Evolutionary conservation across 2,888 invertebrate species (phyloP).

Genomic region (Dynastes maya): DNA sequence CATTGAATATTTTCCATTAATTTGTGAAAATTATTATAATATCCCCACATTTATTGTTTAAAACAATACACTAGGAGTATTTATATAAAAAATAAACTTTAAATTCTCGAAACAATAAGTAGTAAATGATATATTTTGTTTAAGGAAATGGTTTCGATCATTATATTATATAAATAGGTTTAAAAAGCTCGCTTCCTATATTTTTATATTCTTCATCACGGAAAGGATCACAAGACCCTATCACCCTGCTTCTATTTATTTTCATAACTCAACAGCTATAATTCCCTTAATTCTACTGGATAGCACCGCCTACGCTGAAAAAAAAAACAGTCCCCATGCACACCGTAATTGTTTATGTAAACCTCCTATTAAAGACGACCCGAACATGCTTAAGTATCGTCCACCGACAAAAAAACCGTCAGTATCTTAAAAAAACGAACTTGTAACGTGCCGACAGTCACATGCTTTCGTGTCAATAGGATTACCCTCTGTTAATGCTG

Average conservation of each 20-base stretch:
- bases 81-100: too few relatives aligned
- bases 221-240: not conserved
- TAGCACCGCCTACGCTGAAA: constrained; percentile 52
- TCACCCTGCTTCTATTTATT: constrained; percentile 54
- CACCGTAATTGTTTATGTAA: constrained; percentile 50
- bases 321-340: constrained; percentile 50
- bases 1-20: too few relatives aligned
- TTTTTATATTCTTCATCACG: not conserved
- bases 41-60: too few relatives aligned
- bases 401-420: constrained; percentile 49
- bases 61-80: too few relatives aligned
- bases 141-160: too few relatives aligned
- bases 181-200: too few relatives aligned
- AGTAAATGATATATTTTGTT: too few relatives aligned
- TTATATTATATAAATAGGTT: too few relatives aligned
- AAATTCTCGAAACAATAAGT: too few relatives aligned
- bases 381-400: constrained; percentile 48
- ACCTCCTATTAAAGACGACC: constrained; percentile 50
- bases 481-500: constrained; percentile 61
- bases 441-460: constrained; percentile 61
- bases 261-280: constrained; percentile 54
- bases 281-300: constrained; percentile 55
- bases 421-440: constrained; percentile 51
- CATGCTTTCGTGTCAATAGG: constrained; percentile 64
- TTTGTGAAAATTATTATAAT: too few relatives aligned